A percentile compares a stretch with the other conserved stretches of the same genome.
Evolutionary conservation across 1,140 invertebrate species (phyloP).

Genomic region (Archivesica marissinica): DNA sequence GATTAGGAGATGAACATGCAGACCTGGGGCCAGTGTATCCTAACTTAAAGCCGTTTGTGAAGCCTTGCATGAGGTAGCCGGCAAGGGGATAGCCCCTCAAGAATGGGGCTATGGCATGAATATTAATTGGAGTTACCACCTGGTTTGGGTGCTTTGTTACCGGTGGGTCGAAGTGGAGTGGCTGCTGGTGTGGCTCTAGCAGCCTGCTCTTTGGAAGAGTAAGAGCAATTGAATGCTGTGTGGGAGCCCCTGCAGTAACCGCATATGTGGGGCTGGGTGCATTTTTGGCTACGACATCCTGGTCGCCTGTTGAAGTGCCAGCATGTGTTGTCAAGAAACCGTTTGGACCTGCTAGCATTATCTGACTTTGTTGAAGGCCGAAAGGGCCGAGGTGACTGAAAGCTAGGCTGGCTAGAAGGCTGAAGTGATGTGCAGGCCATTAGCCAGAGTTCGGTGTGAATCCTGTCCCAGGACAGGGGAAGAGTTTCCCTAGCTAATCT

Average conservation of each 20-base stretch:
- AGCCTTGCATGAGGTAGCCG: neutral
- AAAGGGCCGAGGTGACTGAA: too few relatives aligned
- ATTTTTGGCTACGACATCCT: neutral
- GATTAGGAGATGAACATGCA: neutral
- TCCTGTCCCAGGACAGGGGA: too few relatives aligned
- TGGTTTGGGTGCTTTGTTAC: too few relatives aligned
- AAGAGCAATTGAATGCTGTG: slow-evolving; percentile 2
- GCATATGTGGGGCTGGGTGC: slow-evolving; percentile 29
- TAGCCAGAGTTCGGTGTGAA: too few relatives aligned
- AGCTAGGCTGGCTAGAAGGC: too few relatives aligned
- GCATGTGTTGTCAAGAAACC: slow-evolving; percentile 39
- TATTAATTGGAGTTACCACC: neutral
- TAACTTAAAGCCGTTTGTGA: neutral
- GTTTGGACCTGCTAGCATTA: neutral
- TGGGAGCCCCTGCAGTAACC: slow-evolving; percentile 38
- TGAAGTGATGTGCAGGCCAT: too few relatives aligned
- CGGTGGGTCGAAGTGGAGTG: too few relatives aligned
- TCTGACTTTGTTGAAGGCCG: too few relatives aligned
- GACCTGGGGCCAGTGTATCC: neutral
- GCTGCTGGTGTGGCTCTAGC: too few relatives aligned
- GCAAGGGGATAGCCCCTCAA: neutral
- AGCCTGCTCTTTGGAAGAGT: neutral
- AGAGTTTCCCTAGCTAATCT: too few relatives aligned
- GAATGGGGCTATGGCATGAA: neutral
- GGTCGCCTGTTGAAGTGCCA: slow-evolving; percentile 38